Evolutionary conservation across 2,113 vertebrate genomes (phyloP), one percentile per base, ranked within the genome.

Genomic region (Microcebus ravelobensis): DNA sequence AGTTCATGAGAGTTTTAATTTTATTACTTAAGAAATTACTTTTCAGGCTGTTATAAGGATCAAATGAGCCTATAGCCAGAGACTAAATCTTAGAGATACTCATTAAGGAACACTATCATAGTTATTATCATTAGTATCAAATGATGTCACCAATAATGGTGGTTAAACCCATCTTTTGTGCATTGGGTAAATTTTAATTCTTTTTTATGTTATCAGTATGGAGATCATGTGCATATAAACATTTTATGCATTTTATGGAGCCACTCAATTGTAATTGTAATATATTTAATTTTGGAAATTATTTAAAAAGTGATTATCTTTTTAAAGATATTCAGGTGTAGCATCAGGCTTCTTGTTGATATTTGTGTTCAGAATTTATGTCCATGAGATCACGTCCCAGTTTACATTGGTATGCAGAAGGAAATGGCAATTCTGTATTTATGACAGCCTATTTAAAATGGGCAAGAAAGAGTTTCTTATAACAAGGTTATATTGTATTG

Each of bases 401-500:
- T 95, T 92, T 67, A 8, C 45, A 87, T 81, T 96, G 74, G 80
- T 96, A 94, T 98, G 96, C 71, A 36, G 90, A 85, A 94, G 15
- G 81, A 95, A 95, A 67, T 91, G 31, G 63, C 76, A 94, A 85
- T 95, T 95, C 95, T 97, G 92, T 81, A 3, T 70, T 96, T 34
- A 63, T 98, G 97, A 96, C 92, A 90, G 94, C 57, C 93, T 98
- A 84, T 97, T 98, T 97, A 97, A 98, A 97, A 96, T 87, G 84
- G 17, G 36, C 91, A 82, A 48, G 86, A 96, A 98, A 95, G 94
- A 97, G 25, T 97, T 92, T 97, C 68, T 97, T 50, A 77, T 71
- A 98, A 96, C 97, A 93, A 96, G 98, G 96, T 98, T 97, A 45
- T 94, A 94, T 97, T 96, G 90, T 97, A 97, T 94, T 98, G 93